phyloP scores from a whole-genome alignment of 2,113 vertebrate species.

The Eira barbara region DNA sequence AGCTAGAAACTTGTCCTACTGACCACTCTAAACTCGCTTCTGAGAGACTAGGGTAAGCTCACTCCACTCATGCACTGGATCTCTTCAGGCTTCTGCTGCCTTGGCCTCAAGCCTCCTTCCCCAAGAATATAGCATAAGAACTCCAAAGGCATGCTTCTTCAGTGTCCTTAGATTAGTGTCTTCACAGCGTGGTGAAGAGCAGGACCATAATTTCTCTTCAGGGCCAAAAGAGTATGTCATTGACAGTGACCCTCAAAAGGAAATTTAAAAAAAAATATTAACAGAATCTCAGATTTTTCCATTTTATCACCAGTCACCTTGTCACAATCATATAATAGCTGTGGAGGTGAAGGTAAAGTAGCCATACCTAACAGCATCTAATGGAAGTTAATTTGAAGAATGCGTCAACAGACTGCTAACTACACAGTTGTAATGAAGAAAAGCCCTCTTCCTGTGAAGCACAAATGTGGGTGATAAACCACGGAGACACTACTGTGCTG shows the following conservation, averaged over 20 bases:
- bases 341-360: not conserved
- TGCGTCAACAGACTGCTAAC: not conserved
- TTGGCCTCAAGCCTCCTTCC: not conserved
- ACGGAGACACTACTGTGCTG: not conserved
- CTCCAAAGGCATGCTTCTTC: not conserved
- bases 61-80: rapidly evolving
- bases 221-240: not conserved
- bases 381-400: conserved; percentile 30
- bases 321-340: not conserved
- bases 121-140: not conserved
- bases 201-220: not conserved
- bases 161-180: not conserved
- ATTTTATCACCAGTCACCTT: not conserved
- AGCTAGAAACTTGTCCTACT: not conserved
- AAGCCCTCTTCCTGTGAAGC: conserved; percentile 42
- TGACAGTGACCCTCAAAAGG: not conserved
- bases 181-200: not conserved
- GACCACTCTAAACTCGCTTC: not conserved
- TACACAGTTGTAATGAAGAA: conserved; percentile 38
- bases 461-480: conserved; percentile 48
- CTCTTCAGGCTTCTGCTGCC: not conserved
- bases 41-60: not conserved
- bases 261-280: not conserved
- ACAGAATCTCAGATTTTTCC: not conserved
- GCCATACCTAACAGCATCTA: not conserved